These are phyloP conservation scores for Bombus difficillimus DNA, from an alignment of 1,140 invertebrate genomes.

Conservation along the genomic window DNA sequence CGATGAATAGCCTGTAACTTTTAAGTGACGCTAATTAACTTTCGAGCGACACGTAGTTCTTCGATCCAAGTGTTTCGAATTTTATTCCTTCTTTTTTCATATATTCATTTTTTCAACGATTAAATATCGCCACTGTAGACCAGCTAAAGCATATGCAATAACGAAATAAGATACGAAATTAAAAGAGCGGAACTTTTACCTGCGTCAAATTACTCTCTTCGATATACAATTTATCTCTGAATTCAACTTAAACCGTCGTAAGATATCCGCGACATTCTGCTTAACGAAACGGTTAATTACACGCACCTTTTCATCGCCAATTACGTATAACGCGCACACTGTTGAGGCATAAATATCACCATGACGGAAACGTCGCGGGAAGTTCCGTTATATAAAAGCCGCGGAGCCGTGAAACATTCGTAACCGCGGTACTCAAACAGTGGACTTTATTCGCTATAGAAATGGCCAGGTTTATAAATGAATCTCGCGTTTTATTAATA, in stretches of 20 bases:
- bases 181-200: no score
- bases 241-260: no score
- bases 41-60: no score
- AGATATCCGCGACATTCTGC: background rate
- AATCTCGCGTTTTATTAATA: slow-evolving; percentile 31
- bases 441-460: slow-evolving; percentile 12
- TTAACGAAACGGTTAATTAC: background rate
- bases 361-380: background rate
- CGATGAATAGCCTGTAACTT: background rate
- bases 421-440: background rate
- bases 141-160: background rate
- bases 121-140: background rate
- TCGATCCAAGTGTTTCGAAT: background rate
- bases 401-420: background rate
- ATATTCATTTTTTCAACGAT: background rate
- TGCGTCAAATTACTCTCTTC: background rate
- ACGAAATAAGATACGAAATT: background rate
- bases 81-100: no score
- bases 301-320: background rate
- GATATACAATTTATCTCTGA: background rate
- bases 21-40: no score
- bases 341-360: slow-evolving; percentile 3
- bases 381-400: slow-evolving; percentile 5
- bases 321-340: background rate
- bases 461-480: slow-evolving; percentile 20